A percentile compares a stretch with the other conserved stretches of the same genome.
These are phyloP conservation scores for Tauraco hartlaubi DNA, from an alignment of 2,797 vertebrate species.

Conservation along the genomic window DNA sequence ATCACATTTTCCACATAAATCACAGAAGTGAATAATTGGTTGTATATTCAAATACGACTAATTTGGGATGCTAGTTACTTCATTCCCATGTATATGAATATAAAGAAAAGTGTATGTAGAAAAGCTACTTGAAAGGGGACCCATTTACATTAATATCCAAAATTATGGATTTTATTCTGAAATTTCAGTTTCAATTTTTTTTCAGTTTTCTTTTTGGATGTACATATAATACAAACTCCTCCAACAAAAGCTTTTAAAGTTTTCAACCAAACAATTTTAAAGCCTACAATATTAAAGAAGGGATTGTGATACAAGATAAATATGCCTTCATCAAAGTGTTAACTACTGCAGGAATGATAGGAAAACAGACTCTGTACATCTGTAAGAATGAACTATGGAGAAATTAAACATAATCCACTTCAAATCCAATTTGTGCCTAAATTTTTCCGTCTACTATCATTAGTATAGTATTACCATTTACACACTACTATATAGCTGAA, in stretches of 20 bases:
- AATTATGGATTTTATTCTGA: neutral
- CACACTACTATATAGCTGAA: neutral
- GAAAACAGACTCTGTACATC: neutral
- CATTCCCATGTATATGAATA: neutral
- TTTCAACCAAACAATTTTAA: neutral
- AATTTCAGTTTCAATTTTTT: neutral
- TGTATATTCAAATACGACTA: neutral
- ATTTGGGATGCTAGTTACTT: neutral
- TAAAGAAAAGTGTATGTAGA: neutral
- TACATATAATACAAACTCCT: neutral
- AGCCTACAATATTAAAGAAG: neutral
- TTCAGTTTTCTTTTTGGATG: neutral
- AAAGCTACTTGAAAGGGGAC: neutral
- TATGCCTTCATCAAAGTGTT: neutral
- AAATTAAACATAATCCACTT: neutral
- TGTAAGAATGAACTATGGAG: neutral
- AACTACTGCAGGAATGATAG: neutral
- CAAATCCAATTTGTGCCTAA: neutral
- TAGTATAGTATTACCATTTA: neutral
- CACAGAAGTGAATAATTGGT: neutral
- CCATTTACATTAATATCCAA: neutral
- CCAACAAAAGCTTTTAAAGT: slow-evolving; percentile 22
- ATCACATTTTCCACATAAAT: neutral
- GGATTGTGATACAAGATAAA: neutral
- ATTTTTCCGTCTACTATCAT: neutral